Percentiles rank a stretch among this genome's conserved stretches.
phyloP scores from a whole-genome alignment of 1,140 invertebrate genomes.

The Prorops nasuta region DNA sequence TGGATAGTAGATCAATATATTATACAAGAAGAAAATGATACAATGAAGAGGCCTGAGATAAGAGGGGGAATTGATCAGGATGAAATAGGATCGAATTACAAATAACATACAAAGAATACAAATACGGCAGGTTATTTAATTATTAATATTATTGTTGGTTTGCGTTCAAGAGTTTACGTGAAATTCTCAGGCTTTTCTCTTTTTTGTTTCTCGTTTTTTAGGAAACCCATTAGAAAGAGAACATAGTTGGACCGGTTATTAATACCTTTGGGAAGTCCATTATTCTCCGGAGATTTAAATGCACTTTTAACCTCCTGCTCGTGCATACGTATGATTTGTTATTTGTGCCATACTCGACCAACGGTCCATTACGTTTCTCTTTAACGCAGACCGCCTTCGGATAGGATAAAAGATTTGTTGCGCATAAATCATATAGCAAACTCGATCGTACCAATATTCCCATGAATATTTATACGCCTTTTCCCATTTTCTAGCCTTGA shows the following conservation, averaged over 20 bases:
- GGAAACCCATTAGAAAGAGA: conserved; percentile 27
- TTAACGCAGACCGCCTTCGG: conserved; percentile 2
- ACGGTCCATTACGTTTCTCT: conserved; percentile 18
- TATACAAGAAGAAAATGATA: too few species aligned
- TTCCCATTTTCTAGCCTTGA: too few species aligned
- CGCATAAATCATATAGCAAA: conserved; percentile 18
- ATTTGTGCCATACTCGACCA: conserved; percentile 11
- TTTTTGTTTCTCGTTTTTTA: neutral
- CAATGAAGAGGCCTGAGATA: too few species aligned
- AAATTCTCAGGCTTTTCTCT: too few species aligned
- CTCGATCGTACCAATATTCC: neutral
- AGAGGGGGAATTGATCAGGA: too few species aligned
- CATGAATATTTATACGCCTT: conserved; percentile 12
- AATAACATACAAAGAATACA: too few species aligned
- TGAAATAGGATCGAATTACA: too few species aligned
- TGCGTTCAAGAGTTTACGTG: too few species aligned
- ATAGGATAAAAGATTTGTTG: conserved; percentile 22
- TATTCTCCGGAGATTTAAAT: conserved; percentile 26
- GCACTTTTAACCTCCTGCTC: conserved; percentile 20
- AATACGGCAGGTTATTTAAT: too few species aligned
- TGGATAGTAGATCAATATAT: too few species aligned
- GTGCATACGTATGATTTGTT: conserved; percentile 29
- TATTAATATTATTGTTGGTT: too few species aligned
- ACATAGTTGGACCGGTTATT: conserved; percentile 11
- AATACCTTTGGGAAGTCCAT: conserved; percentile 24